Base-by-base conservation (phyloP, 2,113 vertebrate species). In the Pomatorhinus ruficollis region DNA sequence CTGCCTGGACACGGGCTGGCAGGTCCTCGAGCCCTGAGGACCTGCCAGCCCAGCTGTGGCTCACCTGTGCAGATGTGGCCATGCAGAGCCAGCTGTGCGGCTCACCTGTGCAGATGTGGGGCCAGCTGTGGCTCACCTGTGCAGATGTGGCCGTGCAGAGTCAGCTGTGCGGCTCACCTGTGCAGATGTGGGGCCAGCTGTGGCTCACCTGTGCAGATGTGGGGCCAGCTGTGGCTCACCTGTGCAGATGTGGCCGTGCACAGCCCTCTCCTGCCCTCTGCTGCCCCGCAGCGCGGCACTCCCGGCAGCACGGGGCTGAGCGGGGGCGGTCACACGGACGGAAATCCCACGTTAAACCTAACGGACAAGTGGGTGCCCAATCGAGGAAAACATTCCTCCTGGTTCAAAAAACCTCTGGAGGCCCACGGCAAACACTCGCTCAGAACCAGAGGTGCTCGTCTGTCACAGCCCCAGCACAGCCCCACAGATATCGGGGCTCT, bases 241-340 rank as follows among this genome's bases (percentile, higher is more conserved):
- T 56, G 86, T 5, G 56, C 39, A 54, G n/a, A 10, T 4, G 75
- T 17, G n/a, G 61, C 53, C 20, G 3, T 23, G 45, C 70, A 35
- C 70, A 69, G 96, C 81, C 59, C 91, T 91, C 80, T 90, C n/a
- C 94, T 89, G 91, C 96, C 96, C 97, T 89, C 96, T 97, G 39
- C 94, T 92, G 97, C 92, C 83, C 87, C 30, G 44, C 45, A 59
- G 68, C 45, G 52, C 53, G 12, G 68, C 77, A 12, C 12, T 56
- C 33, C 52, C 39, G 53, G 45, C 57, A 12, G 42, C 31, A 35
- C 49, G 8, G 53, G 37, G 16, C 80, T 21, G 27, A n/a, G 5
- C 27, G 10, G 74, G n/a, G 49, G 16, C 47, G 37, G 45, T 15
- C 60, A 7, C 40, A 35, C 14, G 13, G 40, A 75, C 1, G 4